Evolutionary conservation across 2,113 vertebrate species (phyloP), one percentile per base, ranked within the genome.

Genomic region (Chloebia gouldiae): DNA sequence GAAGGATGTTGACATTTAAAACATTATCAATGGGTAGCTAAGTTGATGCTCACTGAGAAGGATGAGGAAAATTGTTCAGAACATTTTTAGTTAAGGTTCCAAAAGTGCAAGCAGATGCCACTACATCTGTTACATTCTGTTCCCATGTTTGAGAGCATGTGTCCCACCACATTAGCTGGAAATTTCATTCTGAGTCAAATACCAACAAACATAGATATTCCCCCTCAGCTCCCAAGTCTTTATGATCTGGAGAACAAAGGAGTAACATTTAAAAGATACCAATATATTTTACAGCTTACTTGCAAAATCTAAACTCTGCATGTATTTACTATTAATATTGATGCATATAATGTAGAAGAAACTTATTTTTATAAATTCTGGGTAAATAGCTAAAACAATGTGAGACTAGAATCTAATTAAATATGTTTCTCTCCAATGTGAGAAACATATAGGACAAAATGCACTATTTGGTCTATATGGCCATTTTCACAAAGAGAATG

Each of bases 21-120:
- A n/a, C 45, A 51, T 88, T 90, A 63, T 83, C 91, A 78, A 13
- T 71, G 42, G 54, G 42, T 78, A 81, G 79, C 88, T 86, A 93
- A 94, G 68, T 86, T 86, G 63, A 21, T 77, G 22, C 75, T 88
- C 25, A 33, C 88, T 80, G 86, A 83, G 88, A 92, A 88, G 65
- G 19, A 83, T 51, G 56, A 0, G 4, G 71, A 53, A 92, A 86
- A 75, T 73, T 14, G 2, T 83, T 92, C 44, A 73, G 79, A 94
- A 94, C 16, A 45, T 65, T 82, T 84, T 95, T 94, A 81, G 76
- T 95, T 93, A 63, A 78, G 60, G 51, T 94, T 93, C 76, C 81
- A 88, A 59, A 96, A 95, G 72, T 66, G 86, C 82, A 86, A 92
- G 72, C 94, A 97, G 92, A 90, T 95, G 86, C 64, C 27, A 23